Percentiles rank a stretch among this genome's conserved stretches.
Conservation (phyloP, 2,888 invertebrate genomes). For the Rapana venosa region DNA sequence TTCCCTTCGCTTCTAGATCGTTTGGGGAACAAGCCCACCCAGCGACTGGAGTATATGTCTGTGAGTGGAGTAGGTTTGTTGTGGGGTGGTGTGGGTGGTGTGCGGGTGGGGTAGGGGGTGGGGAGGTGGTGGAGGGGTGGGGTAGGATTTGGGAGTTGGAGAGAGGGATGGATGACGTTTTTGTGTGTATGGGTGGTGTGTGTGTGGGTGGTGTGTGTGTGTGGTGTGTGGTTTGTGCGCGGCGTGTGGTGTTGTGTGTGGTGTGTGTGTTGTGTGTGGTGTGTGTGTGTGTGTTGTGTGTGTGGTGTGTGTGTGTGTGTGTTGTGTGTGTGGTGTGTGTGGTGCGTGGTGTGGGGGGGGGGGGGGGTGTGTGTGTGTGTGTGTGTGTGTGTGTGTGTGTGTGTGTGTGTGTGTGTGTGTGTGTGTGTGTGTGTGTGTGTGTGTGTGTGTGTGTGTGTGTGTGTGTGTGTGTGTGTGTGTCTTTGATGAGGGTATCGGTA, state of each 20-base stretch:
- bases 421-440: neutral
- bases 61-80: neutral
- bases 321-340: neutral
- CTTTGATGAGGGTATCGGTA: neutral
- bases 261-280: no score
- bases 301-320: neutral
- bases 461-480: neutral
- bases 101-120: neutral
- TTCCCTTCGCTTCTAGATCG: slow-evolving; percentile 61
- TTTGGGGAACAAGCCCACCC: neutral
- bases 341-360: no score
- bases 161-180: no score
- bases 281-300: no score
- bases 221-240: no score
- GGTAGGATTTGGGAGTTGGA: neutral
- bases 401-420: neutral
- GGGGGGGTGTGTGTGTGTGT: no score
- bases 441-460: neutral
- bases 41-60: neutral
- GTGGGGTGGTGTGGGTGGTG: neutral
- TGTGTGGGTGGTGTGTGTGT: no score
- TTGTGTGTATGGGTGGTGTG: no score
- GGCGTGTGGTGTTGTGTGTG: no score
- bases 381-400: neutral
- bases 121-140: neutral